These are phyloP conservation scores for Rhineura floridana DNA, from an alignment of 2,113 vertebrate species.

Conservation along the genomic window DNA sequence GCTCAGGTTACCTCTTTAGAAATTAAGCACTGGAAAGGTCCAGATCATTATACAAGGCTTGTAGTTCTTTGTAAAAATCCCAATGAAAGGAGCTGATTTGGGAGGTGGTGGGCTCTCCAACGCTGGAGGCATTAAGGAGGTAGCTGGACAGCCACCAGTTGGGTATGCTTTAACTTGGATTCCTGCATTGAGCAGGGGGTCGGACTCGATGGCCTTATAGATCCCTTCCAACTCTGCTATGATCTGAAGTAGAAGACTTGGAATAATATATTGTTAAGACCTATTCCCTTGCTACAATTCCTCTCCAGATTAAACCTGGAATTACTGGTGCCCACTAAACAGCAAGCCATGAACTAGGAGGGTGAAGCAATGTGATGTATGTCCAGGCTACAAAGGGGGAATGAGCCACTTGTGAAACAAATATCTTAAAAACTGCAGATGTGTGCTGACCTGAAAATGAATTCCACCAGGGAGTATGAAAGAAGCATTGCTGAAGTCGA, in stretches of 20 bases:
- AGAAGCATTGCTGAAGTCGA: fast-evolving
- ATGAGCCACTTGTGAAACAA: background rate
- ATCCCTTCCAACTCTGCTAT: too few species aligned
- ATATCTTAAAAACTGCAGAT: background rate
- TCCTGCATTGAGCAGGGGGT: too few species aligned
- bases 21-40: background rate
- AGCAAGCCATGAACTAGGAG: background rate
- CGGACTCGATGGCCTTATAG: too few species aligned
- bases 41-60: background rate
- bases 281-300: background rate
- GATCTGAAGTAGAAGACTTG: background rate
- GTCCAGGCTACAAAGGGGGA: background rate
- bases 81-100: background rate
- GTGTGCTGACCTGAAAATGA: background rate
- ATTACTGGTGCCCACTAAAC: background rate
- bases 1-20: background rate
- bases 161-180: too few species aligned
- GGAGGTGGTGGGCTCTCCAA: too few species aligned
- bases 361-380: slow-evolving; percentile 19
- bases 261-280: background rate
- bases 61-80: background rate
- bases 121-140: too few species aligned
- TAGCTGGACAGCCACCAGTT: too few species aligned
- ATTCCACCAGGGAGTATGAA: background rate
- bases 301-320: background rate